A percentile compares a stretch with the other conserved stretches of the same genome.
phyloP scores from a whole-genome alignment of 2,888 invertebrate genomes.

The Eretmocerus hayati region DNA sequence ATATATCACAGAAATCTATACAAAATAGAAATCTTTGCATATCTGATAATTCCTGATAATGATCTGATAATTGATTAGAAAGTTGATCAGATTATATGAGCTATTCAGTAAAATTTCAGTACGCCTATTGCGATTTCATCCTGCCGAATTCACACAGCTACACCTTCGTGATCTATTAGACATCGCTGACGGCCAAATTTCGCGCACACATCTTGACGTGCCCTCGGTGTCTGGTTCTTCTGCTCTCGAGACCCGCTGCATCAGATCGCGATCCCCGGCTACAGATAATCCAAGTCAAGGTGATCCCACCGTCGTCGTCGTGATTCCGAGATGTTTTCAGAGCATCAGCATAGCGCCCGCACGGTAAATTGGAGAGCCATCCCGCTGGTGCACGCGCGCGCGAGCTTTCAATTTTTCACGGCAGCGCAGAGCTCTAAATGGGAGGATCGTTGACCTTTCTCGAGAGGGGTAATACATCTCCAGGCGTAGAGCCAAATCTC shows the following conservation, averaged over 20 bases:
- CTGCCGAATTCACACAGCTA: too few species aligned
- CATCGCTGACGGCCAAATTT: too few species aligned
- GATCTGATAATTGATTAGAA: too few species aligned
- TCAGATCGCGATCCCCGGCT: conserved; percentile 9
- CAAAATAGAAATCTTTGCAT: too few species aligned
- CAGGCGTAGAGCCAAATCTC: conserved; percentile 42
- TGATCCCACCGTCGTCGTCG: conserved; percentile 4
- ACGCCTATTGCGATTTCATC: too few species aligned
- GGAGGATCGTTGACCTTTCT: conserved; percentile 43
- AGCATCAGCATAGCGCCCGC: not conserved
- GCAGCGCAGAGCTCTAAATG: conserved; percentile 7
- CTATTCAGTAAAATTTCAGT: too few species aligned
- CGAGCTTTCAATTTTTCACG: conserved; percentile 15
- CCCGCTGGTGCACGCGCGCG: not conserved
- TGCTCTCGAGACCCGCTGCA: not conserved
- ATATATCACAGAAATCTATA: too few species aligned
- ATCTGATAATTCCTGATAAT: too few species aligned
- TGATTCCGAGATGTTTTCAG: not conserved
- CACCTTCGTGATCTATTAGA: too few species aligned
- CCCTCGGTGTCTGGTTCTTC: not conserved
- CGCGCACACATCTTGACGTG: not conserved
- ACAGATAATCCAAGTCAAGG: conserved; percentile 21
- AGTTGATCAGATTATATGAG: too few species aligned
- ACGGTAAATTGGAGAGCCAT: too few species aligned
- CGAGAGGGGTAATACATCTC: conserved; percentile 32